A percentile compares a stretch with the other conserved stretches of the same genome.
Evolutionary conservation across 2,888 invertebrate genomes (phyloP).

Genomic region (Tineola bisselliella): DNA sequence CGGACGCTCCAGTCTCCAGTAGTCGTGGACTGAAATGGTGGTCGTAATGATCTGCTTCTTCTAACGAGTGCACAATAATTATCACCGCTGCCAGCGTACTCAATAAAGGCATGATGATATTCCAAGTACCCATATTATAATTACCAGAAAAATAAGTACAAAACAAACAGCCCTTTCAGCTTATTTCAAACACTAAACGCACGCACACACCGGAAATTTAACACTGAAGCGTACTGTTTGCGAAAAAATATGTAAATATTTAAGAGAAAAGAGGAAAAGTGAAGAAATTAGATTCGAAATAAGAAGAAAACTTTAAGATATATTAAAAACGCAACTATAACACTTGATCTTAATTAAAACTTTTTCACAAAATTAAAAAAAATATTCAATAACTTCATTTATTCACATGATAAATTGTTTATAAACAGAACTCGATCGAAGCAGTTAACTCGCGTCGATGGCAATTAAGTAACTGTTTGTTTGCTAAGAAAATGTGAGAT

Average conservation of each 20-base stretch:
- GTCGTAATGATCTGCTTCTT: slow-evolving; percentile 35
- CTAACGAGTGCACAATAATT: slow-evolving; percentile 55
- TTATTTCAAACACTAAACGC: background rate
- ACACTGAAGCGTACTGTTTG: background rate
- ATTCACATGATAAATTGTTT: slow-evolving; percentile 41
- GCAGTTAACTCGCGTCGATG: slow-evolving; percentile 23
- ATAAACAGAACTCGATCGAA: slow-evolving; percentile 34
- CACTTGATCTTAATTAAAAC: too few species aligned
- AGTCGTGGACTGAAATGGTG: slow-evolving; percentile 36
- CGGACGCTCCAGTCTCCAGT: slow-evolving; percentile 33
- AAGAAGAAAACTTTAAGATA: background rate
- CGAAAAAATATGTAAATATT: background rate
- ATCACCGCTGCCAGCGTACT: slow-evolving; percentile 60
- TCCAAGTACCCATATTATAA: slow-evolving; percentile 59
- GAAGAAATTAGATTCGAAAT: background rate
- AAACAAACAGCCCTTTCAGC: background rate
- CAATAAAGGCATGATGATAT: slow-evolving; percentile 47
- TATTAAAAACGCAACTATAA: background rate
- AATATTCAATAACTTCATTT: background rate
- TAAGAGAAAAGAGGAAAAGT: background rate
- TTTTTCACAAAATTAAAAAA: background rate
- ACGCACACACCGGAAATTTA: background rate
- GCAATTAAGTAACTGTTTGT: slow-evolving; percentile 29
- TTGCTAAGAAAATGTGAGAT: slow-evolving; percentile 32
- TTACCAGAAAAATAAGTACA: background rate